phyloP scores from a whole-genome alignment of 2,797 vertebrate species.

The Hydrophis major region DNA sequence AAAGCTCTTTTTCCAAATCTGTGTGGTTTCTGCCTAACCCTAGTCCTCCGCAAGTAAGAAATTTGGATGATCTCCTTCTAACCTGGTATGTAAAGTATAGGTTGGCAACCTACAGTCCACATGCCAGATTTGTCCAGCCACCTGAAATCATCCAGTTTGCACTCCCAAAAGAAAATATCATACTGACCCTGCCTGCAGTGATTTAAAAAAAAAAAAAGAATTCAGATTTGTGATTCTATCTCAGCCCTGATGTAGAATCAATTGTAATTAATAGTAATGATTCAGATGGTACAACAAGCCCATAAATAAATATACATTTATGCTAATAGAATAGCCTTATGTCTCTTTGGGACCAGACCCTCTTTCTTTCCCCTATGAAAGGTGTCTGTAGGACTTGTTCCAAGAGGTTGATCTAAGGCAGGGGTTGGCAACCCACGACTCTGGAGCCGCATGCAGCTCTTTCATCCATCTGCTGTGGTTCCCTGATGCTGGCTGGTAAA shows the following conservation, averaged over 20 bases:
- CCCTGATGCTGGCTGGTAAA: no score
- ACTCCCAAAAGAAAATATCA: background rate
- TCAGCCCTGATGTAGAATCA: background rate
- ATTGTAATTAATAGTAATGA: background rate
- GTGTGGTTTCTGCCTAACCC: background rate
- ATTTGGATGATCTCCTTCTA: background rate
- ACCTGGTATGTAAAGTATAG: background rate
- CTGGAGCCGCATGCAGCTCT: no score
- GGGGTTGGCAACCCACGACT: no score
- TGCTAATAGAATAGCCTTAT: background rate
- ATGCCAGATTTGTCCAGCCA: background rate
- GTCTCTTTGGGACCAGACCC: background rate
- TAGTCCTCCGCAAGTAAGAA: background rate
- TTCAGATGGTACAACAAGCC: background rate
- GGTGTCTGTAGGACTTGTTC: background rate
- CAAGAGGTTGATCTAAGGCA: background rate
- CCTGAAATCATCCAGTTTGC: background rate
- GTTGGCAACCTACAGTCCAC: background rate
- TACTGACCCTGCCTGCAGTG: background rate
- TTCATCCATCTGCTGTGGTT: no score
- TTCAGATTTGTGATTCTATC: background rate
- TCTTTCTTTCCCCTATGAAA: background rate
- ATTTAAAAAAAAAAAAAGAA: background rate
- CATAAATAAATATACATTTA: background rate
- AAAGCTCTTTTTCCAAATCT: background rate